phyloP scores from a whole-genome alignment of 2,888 invertebrate species.

The Lamellibrachia columna region DNA sequence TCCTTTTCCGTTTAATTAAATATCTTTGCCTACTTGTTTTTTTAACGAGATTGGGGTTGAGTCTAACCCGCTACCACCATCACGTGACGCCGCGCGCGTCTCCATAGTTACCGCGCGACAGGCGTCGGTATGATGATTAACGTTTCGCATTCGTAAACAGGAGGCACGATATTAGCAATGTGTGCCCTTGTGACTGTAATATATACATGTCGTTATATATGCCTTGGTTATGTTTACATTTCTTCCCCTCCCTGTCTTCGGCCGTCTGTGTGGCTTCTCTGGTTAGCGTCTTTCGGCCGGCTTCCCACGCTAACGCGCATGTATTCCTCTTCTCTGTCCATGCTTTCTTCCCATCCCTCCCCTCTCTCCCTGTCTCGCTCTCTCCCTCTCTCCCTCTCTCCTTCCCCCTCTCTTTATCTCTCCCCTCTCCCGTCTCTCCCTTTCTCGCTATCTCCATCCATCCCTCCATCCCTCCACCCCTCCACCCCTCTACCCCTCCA shows the following conservation, averaged over 20 bases:
- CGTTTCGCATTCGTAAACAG: neutral
- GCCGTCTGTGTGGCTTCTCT: neutral
- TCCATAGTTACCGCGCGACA: neutral
- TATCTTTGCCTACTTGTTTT: neutral
- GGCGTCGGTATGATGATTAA: neutral
- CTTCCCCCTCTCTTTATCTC: neutral
- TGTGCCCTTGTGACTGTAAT: neutral
- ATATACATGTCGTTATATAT: neutral
- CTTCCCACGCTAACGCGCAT: neutral
- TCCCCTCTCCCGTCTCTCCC: neutral
- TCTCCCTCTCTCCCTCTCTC: neutral
- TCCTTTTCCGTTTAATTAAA: neutral
- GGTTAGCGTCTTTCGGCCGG: neutral
- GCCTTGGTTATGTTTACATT: neutral
- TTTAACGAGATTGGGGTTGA: neutral
- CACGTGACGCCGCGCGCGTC: constrained; percentile 6
- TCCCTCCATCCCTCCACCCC: too few relatives aligned
- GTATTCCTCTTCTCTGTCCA: neutral
- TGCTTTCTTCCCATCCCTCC: neutral
- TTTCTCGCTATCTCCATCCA: neutral
- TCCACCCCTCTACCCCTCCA: too few relatives aligned
- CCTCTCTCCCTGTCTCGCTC: neutral
- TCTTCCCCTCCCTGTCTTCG: neutral
- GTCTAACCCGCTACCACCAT: neutral
- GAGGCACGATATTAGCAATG: neutral